These are phyloP conservation scores for Leucopsar rothschildi DNA, from an alignment of 2,113 vertebrate species.

Conservation along the genomic window DNA sequence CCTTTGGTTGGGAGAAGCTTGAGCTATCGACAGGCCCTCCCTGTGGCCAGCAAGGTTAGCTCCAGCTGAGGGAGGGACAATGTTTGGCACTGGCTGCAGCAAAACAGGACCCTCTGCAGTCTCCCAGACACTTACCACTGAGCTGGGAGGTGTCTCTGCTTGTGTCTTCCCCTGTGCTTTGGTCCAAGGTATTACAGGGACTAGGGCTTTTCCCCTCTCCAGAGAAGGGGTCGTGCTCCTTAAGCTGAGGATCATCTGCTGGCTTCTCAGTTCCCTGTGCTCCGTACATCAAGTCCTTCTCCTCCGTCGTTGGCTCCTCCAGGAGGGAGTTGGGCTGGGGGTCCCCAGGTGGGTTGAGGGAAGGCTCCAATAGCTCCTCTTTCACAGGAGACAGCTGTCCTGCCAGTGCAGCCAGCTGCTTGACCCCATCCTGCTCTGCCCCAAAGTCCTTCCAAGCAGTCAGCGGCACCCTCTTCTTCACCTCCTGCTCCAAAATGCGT, in stretches of 20 bases:
- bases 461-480: slow-evolving; percentile 4
- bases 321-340: neutral
- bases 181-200: slow-evolving; percentile 37
- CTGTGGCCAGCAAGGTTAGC: neutral
- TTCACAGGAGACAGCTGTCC: neutral
- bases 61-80: neutral
- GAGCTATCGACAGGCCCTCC: accelerated
- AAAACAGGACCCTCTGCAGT: neutral
- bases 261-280: neutral
- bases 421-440: neutral
- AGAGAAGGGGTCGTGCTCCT: neutral
- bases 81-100: neutral
- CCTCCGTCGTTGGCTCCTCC: neutral
- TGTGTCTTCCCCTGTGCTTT: slow-evolving; percentile 37
- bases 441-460: neutral
- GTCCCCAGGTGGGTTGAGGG: neutral
- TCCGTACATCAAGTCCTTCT: neutral
- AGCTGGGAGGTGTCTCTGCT: slow-evolving; percentile 36
- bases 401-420: neutral
- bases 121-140: slow-evolving; percentile 28
- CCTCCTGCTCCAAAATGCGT: slow-evolving; percentile 17
- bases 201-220: slow-evolving; percentile 10
- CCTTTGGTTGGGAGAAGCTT: neutral
- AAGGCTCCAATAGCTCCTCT: neutral
- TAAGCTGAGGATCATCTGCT: neutral